A percentile compares a stretch with the other conserved stretches of the same genome.
Conservation (phyloP, 2,113 vertebrate genomes). For the Trogon melanurus region DNA sequence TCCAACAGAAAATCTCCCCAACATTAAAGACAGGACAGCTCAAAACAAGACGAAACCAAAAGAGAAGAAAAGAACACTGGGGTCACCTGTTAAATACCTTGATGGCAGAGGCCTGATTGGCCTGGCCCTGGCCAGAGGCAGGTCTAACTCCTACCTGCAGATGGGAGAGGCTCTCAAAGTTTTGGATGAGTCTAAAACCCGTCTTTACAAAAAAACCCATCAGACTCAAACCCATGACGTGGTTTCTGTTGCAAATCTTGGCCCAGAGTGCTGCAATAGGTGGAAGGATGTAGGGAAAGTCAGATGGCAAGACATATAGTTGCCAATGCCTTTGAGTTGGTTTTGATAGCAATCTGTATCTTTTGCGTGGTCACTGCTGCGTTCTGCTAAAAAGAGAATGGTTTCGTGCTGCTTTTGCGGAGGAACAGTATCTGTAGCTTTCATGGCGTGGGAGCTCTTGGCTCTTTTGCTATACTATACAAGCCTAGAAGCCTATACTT, state of each 20-base stretch:
- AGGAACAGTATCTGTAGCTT: background rate
- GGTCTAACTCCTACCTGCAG: no score
- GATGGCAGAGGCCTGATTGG: no score
- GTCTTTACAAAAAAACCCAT: no score
- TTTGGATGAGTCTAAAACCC: no score
- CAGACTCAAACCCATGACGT: no score
- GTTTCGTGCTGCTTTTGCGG: background rate
- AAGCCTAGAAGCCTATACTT: background rate
- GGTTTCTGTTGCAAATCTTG: background rate
- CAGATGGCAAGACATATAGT: background rate
- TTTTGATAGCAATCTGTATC: background rate
- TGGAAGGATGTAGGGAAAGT: background rate
- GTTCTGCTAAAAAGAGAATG: background rate
- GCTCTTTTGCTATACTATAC: background rate
- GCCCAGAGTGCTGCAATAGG: fast-evolving
- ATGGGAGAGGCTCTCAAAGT: no score
- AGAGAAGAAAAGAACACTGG: no score
- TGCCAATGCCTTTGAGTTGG: background rate
- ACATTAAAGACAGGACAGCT: no score
- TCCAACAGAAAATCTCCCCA: no score
- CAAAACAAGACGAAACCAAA: no score
- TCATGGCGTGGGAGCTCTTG: background rate
- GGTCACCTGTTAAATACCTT: no score
- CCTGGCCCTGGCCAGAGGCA: no score
- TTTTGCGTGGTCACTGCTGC: background rate